Base-by-base conservation (phyloP, 2,888 invertebrate genomes). In the Junonia oenone region DNA sequence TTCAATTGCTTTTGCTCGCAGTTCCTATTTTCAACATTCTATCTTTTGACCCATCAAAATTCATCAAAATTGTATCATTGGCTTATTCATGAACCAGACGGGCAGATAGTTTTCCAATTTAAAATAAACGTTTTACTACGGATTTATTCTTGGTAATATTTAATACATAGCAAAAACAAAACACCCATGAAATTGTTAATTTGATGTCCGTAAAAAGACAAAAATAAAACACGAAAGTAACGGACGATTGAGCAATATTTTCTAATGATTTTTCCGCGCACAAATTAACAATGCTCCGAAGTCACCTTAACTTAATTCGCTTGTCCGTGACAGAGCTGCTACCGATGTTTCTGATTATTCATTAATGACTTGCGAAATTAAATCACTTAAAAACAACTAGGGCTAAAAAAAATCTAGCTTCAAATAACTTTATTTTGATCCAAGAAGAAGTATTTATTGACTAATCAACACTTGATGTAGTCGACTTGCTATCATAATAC, bases 351-450 rank as follows among this genome's bases (percentile, higher is more conserved):
- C 11, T 40, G 31, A 33, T 53, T 52, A 47, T 38, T 29, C 52
- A 27, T 27, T 52, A 52, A 35, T 50, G 43, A 37, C 27, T 47
- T 29, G 43, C 54, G 35, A 31, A 54, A 54, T 48, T 43, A 49
- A 54, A 15, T 26, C 14, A 26, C 5, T 31, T 22, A 37, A 45
- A 27, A 43, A 40, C 9, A 11, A 13, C 22, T 22, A 6, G n/a
- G 6, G 15, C 14, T 43, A 43, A 43, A 38, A 38, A 9, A 29
- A 8, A 8, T 29, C 11, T 11, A 29, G 8, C 9, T 38, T 2
- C 11, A 15, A 4, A 9, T 15, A 38, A 38, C 6, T 17, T 17
- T 38, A 29, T 11, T 38, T 38, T 38, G 14, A 4, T 2, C 9
- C 15, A n/a, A n/a, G n/a, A n/a, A n/a, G n/a, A n/a, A n/a, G n/a